These are phyloP conservation scores for Acronicta alni DNA, from an alignment of 2,888 invertebrate species.

Conservation along the genomic window DNA sequence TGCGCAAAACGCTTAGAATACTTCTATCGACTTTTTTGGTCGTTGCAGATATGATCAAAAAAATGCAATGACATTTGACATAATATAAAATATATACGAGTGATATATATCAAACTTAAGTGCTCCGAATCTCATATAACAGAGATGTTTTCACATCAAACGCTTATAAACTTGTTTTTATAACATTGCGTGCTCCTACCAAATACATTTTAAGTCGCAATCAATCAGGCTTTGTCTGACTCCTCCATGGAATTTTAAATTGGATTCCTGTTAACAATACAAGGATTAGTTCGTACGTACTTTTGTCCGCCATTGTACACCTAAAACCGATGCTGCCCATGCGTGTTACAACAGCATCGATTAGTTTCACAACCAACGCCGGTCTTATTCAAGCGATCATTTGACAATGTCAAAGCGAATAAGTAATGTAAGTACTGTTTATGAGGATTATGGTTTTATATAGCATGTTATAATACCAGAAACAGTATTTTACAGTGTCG, in stretches of 20 bases:
- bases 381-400: slow-evolving; percentile 23
- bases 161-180: slow-evolving; percentile 52
- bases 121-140: slow-evolving; percentile 31
- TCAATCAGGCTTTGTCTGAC: slow-evolving; percentile 86
- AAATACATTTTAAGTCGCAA: slow-evolving; percentile 78
- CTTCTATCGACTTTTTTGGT: too few relatives aligned
- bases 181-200: slow-evolving; percentile 63
- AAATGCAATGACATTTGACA: slow-evolving; percentile 18
- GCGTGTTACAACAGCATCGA: slow-evolving; percentile 37
- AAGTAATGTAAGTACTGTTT: slow-evolving; percentile 57
- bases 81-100: slow-evolving; percentile 20
- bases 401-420: slow-evolving; percentile 18
- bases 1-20: too few relatives aligned
- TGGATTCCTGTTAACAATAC: slow-evolving; percentile 87
- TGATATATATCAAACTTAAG: slow-evolving; percentile 2
- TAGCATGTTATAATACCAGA: slow-evolving; percentile 47
- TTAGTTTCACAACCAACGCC: slow-evolving; percentile 37
- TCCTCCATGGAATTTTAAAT: slow-evolving; percentile 85
- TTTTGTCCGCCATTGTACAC: slow-evolving; percentile 75
- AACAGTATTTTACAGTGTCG: slow-evolving; percentile 74
- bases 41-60: slow-evolving; percentile 10
- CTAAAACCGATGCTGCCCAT: slow-evolving; percentile 36
- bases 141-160: slow-evolving; percentile 57
- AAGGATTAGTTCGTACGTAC: slow-evolving; percentile 79
- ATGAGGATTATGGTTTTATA: slow-evolving; percentile 23